These are phyloP conservation scores for Anser cygnoides DNA, from an alignment of 2,113 vertebrate genomes.

Conservation along the genomic window DNA sequence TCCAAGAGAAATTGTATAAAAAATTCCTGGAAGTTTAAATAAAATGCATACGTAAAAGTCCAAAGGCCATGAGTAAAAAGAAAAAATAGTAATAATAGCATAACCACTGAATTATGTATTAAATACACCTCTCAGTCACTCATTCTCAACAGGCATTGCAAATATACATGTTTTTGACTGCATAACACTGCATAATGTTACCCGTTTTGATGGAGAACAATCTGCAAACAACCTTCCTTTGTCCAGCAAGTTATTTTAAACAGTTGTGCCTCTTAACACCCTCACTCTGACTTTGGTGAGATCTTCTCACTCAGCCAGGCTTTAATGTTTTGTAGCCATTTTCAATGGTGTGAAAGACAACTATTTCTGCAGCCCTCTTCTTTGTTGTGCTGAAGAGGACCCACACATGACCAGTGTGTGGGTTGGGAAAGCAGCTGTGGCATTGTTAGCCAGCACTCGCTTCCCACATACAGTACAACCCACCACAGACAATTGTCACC, in stretches of 20 bases:
- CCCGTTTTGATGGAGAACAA: neutral
- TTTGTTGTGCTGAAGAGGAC: slow-evolving; percentile 41
- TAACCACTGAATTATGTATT: neutral
- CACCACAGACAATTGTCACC: slow-evolving; percentile 31
- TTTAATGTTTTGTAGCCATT: slow-evolving; percentile 41
- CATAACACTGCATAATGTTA: neutral
- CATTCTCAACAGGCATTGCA: neutral
- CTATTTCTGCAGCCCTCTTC: neutral
- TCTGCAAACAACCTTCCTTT: neutral
- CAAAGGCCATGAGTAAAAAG: neutral
- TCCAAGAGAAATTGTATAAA: neutral
- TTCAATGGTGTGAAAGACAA: slow-evolving; percentile 42
- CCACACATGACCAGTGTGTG: neutral
- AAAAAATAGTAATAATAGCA: neutral
- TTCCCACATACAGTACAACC: slow-evolving; percentile 20
- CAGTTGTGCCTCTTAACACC: neutral
- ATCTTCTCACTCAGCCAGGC: neutral
- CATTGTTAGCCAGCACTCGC: slow-evolving; percentile 32
- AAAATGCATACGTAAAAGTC: neutral
- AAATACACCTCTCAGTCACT: neutral
- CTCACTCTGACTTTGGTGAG: neutral
- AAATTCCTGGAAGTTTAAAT: neutral
- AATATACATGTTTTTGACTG: neutral
- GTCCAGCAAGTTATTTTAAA: neutral
- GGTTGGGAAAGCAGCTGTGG: slow-evolving; percentile 57